phyloP scores from a whole-genome alignment of 2,797 vertebrate species.

The Myiotriccus ornatus region DNA sequence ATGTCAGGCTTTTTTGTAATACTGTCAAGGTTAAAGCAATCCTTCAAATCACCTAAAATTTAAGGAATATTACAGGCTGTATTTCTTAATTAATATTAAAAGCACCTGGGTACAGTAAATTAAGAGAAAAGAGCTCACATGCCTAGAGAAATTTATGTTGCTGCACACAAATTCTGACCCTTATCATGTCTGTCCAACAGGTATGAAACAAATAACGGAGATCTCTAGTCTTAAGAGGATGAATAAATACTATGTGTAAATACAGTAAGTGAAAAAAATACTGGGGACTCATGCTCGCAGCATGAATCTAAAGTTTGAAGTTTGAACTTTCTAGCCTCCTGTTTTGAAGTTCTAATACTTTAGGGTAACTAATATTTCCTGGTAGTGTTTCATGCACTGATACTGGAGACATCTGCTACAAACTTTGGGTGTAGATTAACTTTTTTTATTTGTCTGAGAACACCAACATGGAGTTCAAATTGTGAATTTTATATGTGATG shows the following conservation, averaged over 20 bases:
- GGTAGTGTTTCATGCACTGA: not conserved
- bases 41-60: not conserved
- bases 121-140: not conserved
- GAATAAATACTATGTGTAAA: not conserved
- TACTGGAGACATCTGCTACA: not conserved
- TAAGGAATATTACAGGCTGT: not conserved
- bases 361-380: not conserved
- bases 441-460: not conserved
- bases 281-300: not conserved
- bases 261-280: not conserved
- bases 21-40: not conserved
- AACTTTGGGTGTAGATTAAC: not conserved
- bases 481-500: not conserved
- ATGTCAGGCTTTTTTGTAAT: not conserved
- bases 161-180: not conserved
- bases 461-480: not conserved
- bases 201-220: not conserved
- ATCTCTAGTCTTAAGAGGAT: not conserved
- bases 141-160: not conserved
- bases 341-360: not conserved
- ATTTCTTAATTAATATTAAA: not conserved
- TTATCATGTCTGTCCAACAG: not conserved
- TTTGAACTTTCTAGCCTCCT: not conserved
- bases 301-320: not conserved
- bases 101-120: not conserved